phyloP scores from a whole-genome alignment of 2,888 invertebrate genomes.

The Hypolimnas misippus region DNA sequence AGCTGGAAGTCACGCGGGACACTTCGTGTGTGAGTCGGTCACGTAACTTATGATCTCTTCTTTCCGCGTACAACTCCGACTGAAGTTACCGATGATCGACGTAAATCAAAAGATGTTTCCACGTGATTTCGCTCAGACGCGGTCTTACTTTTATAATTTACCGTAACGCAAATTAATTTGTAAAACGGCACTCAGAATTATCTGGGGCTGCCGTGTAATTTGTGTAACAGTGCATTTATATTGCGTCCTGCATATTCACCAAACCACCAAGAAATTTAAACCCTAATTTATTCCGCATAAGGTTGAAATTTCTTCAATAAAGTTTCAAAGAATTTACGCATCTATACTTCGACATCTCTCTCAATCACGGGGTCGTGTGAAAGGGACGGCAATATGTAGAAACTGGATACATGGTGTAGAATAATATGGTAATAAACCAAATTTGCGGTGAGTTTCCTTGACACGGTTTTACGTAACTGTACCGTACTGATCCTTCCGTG shows the following conservation, averaged over 20 bases:
- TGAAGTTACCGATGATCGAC: background rate
- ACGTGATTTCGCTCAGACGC: background rate
- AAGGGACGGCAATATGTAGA: constrained; percentile 16
- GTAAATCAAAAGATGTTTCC: background rate
- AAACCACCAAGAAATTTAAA: background rate
- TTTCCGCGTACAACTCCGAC: no score
- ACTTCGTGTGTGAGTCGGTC: no score
- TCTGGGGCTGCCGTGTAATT: constrained; percentile 28
- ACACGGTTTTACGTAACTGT: constrained; percentile 38
- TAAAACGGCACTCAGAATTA: constrained; percentile 20
- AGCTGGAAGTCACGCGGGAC: no score
- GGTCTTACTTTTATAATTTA: constrained; percentile 8
- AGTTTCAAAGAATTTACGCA: constrained; percentile 1
- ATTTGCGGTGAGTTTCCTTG: constrained; percentile 26
- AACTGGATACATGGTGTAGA: constrained; percentile 11
- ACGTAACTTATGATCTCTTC: no score
- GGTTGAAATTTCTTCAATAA: background rate
- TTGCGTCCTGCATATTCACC: constrained; percentile 15
- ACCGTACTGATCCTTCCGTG: constrained; percentile 31
- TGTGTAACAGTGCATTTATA: constrained; percentile 32
- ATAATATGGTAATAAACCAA: constrained; percentile 13
- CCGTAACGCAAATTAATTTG: constrained; percentile 27
- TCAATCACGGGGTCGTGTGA: constrained; percentile 1
- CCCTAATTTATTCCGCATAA: background rate
- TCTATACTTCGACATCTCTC: constrained; percentile 7